These are phyloP conservation scores for Diplodus sargus DNA, from an alignment of 2,797 vertebrate species.

Conservation along the genomic window DNA sequence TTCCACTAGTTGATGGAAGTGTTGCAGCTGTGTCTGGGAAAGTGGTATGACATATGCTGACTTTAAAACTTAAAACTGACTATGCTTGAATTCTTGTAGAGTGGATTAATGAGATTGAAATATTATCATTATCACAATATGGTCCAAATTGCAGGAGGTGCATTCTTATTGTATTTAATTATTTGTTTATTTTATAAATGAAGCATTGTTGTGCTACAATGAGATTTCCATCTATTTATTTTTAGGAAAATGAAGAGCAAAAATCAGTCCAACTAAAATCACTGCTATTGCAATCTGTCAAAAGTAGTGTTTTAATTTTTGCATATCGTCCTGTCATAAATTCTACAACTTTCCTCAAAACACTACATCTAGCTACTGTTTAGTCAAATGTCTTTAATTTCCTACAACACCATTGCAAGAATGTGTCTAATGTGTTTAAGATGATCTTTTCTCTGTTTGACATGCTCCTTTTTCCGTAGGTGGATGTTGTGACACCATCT, in stretches of 20 bases:
- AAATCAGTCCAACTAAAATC: too few species aligned
- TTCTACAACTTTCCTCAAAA: not conserved
- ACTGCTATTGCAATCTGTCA: too few species aligned
- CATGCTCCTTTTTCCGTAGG: constrained; percentile 72
- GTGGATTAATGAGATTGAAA: too few species aligned
- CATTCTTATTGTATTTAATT: too few species aligned
- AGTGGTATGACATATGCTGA: constrained; percentile 86
- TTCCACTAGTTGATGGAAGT: constrained; percentile 80
- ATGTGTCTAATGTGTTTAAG: not conserved
- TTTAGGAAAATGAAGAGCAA: too few species aligned
- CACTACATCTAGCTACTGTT: not conserved
- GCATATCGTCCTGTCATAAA: too few species aligned
- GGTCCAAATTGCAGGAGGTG: too few species aligned
- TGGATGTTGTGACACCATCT: constrained; percentile 82
- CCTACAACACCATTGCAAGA: not conserved
- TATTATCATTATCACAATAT: too few species aligned
- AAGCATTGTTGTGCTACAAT: too few species aligned
- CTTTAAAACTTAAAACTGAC: not conserved
- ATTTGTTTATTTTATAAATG: too few species aligned
- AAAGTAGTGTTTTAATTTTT: too few species aligned
- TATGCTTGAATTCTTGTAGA: not conserved
- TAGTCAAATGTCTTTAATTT: not conserved
- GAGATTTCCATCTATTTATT: too few species aligned
- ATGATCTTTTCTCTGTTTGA: constrained; percentile 6
- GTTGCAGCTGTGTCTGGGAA: constrained; percentile 84